Conservation (phyloP, 30 jellyfish, hydroid and myxozoan genomes). For the Mastigias papua region DNA sequence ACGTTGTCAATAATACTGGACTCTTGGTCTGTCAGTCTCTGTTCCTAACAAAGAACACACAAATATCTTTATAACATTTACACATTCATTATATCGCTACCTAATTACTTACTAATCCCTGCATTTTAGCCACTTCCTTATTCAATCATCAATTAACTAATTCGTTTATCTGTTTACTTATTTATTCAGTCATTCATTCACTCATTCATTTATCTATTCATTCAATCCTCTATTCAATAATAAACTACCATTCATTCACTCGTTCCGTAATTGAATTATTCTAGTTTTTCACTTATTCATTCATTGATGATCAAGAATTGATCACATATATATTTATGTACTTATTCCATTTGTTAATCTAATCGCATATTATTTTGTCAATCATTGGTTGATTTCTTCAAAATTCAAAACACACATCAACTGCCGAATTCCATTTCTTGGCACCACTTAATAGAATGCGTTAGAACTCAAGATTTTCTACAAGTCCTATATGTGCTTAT, state of each 20-base stretch:
- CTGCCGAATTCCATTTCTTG: too few species aligned
- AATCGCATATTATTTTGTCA: too few species aligned
- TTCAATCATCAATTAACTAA: neutral
- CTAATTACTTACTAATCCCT: too few species aligned
- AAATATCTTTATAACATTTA: neutral
- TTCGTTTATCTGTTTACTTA: neutral
- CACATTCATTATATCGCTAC: neutral
- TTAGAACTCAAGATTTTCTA: too few species aligned
- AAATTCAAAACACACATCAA: too few species aligned
- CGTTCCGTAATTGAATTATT: neutral
- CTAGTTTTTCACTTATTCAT: neutral
- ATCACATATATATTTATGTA: neutral
- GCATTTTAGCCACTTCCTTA: neutral
- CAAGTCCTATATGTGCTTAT: too few species aligned
- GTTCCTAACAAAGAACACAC: conserved; percentile 14
- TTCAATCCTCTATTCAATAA: neutral
- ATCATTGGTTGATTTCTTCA: too few species aligned
- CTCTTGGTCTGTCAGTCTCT: conserved; percentile 31
- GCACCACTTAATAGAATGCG: too few species aligned
- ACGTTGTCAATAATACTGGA: conserved; percentile 26
- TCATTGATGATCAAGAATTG: neutral
- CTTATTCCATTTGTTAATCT: too few species aligned
- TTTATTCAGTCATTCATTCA: neutral
- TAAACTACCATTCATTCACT: neutral
- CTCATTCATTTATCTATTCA: neutral